phyloP scores from a whole-genome alignment of 2,888 invertebrate species.

The Salpingus planirostris region DNA sequence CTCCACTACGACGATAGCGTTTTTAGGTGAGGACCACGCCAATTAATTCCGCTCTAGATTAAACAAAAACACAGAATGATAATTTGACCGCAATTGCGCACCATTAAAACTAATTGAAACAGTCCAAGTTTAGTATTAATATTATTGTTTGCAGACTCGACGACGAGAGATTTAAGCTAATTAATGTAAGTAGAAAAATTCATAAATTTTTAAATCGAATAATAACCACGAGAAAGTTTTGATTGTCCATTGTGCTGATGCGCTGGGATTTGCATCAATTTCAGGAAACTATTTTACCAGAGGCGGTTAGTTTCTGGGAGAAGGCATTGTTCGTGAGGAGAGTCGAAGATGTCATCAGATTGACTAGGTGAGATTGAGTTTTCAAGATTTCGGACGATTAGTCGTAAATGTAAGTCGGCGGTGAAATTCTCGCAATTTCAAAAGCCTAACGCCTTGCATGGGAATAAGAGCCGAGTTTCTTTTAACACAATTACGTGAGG shows the following conservation, averaged over 20 bases:
- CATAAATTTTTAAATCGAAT: slow-evolving; percentile 1
- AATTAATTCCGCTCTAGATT: too few relatives aligned
- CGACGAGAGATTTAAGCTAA: slow-evolving; percentile 73
- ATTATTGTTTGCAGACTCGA: slow-evolving; percentile 56
- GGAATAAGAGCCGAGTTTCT: slow-evolving; percentile 2
- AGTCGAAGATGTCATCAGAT: slow-evolving; percentile 74
- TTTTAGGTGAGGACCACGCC: slow-evolving; percentile 77
- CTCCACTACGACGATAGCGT: slow-evolving; percentile 83
- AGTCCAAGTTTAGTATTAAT: too few relatives aligned
- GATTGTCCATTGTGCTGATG: neutral
- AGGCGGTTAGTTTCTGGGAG: slow-evolving; percentile 92
- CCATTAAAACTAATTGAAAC: too few relatives aligned
- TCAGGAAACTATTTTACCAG: slow-evolving; percentile 80
- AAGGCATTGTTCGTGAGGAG: slow-evolving; percentile 81
- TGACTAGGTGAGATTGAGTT: slow-evolving; percentile 83
- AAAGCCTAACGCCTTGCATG: slow-evolving; percentile 5
- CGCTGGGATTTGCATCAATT: slow-evolving; percentile 19
- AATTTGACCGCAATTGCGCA: too few relatives aligned
- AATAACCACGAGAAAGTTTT: neutral
- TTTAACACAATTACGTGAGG: slow-evolving; percentile 5
- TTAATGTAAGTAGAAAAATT: slow-evolving; percentile 65
- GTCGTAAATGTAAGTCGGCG: too few relatives aligned
- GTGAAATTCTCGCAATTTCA: slow-evolving; percentile 8
- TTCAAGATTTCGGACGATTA: too few relatives aligned
- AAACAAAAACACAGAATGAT: too few relatives aligned